Evolutionary conservation across 2,113 vertebrate species (phyloP), one percentile per base, ranked within the genome.

Genomic region (Neolamprologus kungweensis): DNA sequence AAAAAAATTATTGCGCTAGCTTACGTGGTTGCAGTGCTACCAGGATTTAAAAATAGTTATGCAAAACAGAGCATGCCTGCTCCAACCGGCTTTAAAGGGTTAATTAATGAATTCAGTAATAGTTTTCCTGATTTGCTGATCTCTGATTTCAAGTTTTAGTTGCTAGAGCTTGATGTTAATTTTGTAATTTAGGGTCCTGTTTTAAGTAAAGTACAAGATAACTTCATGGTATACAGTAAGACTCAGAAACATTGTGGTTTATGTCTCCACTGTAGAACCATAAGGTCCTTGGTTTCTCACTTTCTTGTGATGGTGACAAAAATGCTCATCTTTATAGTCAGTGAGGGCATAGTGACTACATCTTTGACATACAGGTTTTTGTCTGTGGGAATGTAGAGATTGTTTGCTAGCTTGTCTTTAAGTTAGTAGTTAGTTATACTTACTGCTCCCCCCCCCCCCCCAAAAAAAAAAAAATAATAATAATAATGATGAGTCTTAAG

Each of bases 391-490:
- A 19, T 75, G 23, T 75, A 47, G 6, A 21, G 42, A 5, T 50
- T 75, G 2, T 75, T 75, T 75, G 23, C 23, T 75, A 12, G 9
- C 71, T 75, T 75, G 60, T 65, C 55, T 58, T 65, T 12, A 65
- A 37, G 31, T 65, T 65, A 65, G 60, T n/a, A n/a, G 10, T 65
- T 63, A 35, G 58, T 3, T 63, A 63, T 63, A 35, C 58, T 35
- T 63, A 1, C 31, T 60, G 28, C 57, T 21, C 21, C 28, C 28
- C 28, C 28, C 4, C n/a, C 23, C 21, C n/a, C 12, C 2, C 11
- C 3, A 3, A 23, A 23, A 2, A 53, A 21, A 2, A 7, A 55
- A 16, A 11, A 28, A 28, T 0, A 9, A 9, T 0, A 31, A 60
- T 28, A 58, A 58, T 10, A 3, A 60, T 7, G 0, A 33, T 60